phyloP scores from a whole-genome alignment of 2,888 invertebrate species.

The Diachrysia chrysitis region DNA sequence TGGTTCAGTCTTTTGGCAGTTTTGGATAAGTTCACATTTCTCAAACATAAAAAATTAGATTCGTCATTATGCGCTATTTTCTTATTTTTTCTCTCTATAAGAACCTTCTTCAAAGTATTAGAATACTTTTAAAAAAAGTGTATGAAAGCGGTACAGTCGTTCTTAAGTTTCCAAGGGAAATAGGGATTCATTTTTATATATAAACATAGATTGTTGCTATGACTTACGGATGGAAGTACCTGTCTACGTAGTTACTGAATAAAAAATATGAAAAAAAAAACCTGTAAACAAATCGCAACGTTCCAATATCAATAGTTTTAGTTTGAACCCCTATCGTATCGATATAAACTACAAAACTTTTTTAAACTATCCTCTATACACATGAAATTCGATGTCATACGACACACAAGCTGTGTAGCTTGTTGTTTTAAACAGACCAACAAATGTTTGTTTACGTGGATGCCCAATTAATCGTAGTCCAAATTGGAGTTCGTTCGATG shows the following conservation, averaged over 20 bases:
- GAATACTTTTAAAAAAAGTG: no score
- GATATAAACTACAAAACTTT: constrained; percentile 13
- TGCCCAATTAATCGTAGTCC: constrained; percentile 42
- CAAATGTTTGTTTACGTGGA: constrained; percentile 42
- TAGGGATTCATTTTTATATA: no score
- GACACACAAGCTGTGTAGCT: constrained; percentile 18
- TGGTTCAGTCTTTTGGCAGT: no score
- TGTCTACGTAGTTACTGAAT: not conserved
- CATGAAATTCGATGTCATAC: constrained; percentile 24
- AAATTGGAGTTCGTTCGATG: constrained; percentile 16
- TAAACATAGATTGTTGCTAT: no score
- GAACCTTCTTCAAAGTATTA: no score
- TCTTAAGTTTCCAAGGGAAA: no score
- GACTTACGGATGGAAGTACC: no score
- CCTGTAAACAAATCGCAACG: not conserved
- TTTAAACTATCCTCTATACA: constrained; percentile 27
- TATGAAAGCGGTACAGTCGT: no score
- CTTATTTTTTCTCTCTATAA: no score
- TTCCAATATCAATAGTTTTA: not conserved
- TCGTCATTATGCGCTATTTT: no score
- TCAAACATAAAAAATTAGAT: no score
- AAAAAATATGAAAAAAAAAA: not conserved
- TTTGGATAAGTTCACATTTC: no score
- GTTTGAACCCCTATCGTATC: constrained; percentile 1
- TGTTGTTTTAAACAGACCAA: constrained; percentile 38